phyloP scores from a whole-genome alignment of 2,888 invertebrate genomes.

The Hedya salicella region DNA sequence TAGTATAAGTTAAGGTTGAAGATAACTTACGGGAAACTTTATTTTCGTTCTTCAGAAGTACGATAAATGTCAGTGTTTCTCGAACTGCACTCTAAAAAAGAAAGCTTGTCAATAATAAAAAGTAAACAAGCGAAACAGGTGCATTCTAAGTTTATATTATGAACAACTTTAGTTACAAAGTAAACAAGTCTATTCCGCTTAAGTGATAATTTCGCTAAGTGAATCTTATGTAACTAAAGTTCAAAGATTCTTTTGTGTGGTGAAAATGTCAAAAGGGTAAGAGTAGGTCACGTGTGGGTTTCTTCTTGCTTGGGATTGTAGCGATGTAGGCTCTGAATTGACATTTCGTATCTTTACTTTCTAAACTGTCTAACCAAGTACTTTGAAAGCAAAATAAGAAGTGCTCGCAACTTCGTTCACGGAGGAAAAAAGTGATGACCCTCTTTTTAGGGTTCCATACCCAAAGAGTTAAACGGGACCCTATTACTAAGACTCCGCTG shows the following conservation, averaged over 20 bases:
- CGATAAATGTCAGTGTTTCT: background rate
- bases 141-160: background rate
- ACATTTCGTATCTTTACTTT: background rate
- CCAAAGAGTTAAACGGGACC: no score
- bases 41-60: no score
- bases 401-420: no score
- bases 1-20: no score
- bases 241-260: constrained; percentile 31
- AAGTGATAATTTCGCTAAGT: constrained; percentile 39
- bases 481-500: no score
- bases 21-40: no score
- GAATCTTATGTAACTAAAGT: constrained; percentile 32
- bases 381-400: no score
- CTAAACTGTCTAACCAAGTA: background rate
- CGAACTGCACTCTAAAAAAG: background rate
- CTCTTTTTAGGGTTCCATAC: no score
- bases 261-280: constrained; percentile 36
- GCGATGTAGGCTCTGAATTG: background rate
- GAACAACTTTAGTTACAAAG: constrained; percentile 14
- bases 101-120: background rate
- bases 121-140: background rate
- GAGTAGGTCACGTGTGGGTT: constrained; percentile 28
- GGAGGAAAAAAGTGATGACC: no score
- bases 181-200: constrained; percentile 21
- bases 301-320: constrained; percentile 2